These are phyloP conservation scores for Troides helena DNA, from an alignment of 2,888 invertebrate species.

Conservation along the genomic window DNA sequence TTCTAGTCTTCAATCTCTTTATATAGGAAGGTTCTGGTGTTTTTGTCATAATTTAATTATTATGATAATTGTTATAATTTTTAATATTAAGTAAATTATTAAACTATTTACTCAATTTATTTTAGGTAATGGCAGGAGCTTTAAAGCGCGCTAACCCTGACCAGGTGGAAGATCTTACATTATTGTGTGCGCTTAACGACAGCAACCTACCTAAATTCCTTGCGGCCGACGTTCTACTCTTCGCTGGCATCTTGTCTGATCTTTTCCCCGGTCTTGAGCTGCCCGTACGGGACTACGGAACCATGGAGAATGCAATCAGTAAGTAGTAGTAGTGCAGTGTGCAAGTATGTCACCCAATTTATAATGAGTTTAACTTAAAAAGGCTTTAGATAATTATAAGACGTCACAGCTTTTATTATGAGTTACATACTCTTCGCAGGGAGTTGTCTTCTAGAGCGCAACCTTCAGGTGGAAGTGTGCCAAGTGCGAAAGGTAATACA, in stretches of 20 bases:
- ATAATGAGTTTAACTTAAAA: too few relatives aligned
- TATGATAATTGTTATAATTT: too few relatives aligned
- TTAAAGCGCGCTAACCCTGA: constrained; percentile 92
- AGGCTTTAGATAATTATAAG: too few relatives aligned
- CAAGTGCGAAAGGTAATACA: constrained; percentile 90
- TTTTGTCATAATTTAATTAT: too few relatives aligned
- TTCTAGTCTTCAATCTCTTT: too few relatives aligned
- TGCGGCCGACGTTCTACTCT: constrained; percentile 89
- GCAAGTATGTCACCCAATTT: too few relatives aligned
- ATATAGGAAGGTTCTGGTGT: too few relatives aligned
- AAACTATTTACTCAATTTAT: neutral
- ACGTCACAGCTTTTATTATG: too few relatives aligned
- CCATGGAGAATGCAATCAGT: constrained; percentile 84
- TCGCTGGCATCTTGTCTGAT: constrained; percentile 93
- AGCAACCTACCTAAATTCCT: constrained; percentile 95
- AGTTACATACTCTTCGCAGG: constrained; percentile 39
- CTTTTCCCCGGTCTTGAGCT: constrained; percentile 91
- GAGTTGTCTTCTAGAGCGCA: constrained; percentile 75
- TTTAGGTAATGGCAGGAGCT: constrained; percentile 92
- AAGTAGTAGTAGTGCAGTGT: constrained; percentile 36
- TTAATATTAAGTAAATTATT: too few relatives aligned
- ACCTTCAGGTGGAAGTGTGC: constrained; percentile 83
- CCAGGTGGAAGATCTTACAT: constrained; percentile 89
- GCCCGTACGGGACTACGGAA: constrained; percentile 89
- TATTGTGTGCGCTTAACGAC: constrained; percentile 92